Evolutionary conservation across 1,140 invertebrate genomes (phyloP).

Genomic region (Drosophila neocordata): DNA sequence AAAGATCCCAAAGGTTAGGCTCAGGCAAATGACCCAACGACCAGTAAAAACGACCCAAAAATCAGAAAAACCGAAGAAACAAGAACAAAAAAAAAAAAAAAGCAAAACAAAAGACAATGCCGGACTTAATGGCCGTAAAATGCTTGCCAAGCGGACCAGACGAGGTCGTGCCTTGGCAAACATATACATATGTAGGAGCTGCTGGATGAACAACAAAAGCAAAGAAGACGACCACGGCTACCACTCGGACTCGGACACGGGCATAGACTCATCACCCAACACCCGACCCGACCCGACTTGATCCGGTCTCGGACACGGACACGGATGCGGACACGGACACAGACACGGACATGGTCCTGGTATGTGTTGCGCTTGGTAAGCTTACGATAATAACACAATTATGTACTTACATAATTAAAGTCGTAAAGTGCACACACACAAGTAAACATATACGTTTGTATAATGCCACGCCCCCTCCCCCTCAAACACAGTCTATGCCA

Average conservation of each 20-base stretch:
- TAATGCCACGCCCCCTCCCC: neutral
- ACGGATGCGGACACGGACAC: conserved; percentile 19
- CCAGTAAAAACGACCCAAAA: conserved; percentile 9
- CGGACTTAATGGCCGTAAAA: conserved; percentile 75
- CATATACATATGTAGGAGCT: conserved; percentile 20
- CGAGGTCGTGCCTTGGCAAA: conserved; percentile 52
- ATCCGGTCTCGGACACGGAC: neutral
- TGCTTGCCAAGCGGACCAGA: conserved; percentile 64
- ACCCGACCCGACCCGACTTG: too few relatives aligned
- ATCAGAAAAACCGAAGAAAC: conserved; percentile 17
- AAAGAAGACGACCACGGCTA: conserved; percentile 28
- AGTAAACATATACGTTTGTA: neutral
- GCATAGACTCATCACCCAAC: neutral
- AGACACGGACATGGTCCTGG: conserved; percentile 7
- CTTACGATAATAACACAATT: conserved; percentile 81
- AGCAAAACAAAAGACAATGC: conserved; percentile 54
- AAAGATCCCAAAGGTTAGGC: conserved; percentile 41
- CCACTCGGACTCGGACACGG: neutral
- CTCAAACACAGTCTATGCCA: neutral
- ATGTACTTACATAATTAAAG: conserved; percentile 81
- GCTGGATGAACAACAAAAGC: neutral
- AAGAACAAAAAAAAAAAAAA: neutral
- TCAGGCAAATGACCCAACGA: conserved; percentile 7
- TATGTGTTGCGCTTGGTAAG: conserved; percentile 47
- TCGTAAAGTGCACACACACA: conserved; percentile 72